phyloP scores from a whole-genome alignment of 2,888 invertebrate species.

The Lasioglossum lativentre region DNA sequence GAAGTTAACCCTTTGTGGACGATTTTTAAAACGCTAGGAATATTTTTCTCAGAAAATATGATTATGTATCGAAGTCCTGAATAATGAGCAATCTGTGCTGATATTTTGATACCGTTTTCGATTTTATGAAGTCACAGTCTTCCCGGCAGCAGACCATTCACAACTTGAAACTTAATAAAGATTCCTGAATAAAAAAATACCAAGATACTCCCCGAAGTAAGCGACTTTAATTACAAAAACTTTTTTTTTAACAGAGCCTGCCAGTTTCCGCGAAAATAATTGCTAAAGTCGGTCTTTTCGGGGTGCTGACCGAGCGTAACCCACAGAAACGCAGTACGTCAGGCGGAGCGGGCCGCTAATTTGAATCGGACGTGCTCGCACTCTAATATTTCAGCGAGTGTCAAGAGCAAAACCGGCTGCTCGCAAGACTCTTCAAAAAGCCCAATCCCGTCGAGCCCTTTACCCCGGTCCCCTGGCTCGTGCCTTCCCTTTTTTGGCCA shows the following conservation, averaged over 20 bases:
- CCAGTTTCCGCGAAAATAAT: background rate
- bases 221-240: background rate
- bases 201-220: constrained; percentile 3
- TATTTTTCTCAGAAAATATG: too few relatives aligned
- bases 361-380: constrained; percentile 76
- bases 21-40: too few relatives aligned
- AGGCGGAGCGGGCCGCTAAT: constrained; percentile 63
- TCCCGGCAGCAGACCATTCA: too few relatives aligned
- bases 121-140: too few relatives aligned
- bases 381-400: constrained; percentile 80
- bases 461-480: constrained; percentile 17
- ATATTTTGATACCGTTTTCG: too few relatives aligned
- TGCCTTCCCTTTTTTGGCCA: constrained; percentile 23
- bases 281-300: background rate
- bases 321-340: constrained; percentile 33
- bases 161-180: background rate
- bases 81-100: too few relatives aligned
- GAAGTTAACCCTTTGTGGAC: background rate
- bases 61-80: too few relatives aligned
- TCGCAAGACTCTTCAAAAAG: constrained; percentile 73
- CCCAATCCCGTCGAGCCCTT: constrained; percentile 44
- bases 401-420: constrained; percentile 75
- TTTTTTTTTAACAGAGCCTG: background rate
- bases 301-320: background rate
- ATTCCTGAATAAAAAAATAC: background rate